These are phyloP conservation scores for Datnioides undecimradiatus DNA, from an alignment of 2,113 vertebrate species.

Conservation along the genomic window DNA sequence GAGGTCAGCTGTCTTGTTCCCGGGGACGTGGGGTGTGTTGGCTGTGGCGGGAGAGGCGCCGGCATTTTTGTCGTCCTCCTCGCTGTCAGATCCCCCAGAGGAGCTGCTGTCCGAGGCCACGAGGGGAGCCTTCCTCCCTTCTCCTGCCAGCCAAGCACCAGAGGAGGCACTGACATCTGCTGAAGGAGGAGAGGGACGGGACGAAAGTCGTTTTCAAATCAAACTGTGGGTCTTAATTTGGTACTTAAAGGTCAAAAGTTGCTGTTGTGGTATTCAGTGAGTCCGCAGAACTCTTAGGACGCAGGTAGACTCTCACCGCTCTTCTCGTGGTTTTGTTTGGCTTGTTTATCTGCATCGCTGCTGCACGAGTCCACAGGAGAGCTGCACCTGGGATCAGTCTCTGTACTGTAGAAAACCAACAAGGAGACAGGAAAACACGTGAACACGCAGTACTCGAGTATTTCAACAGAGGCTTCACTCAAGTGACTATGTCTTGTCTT, in stretches of 20 bases:
- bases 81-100: conserved; percentile 87
- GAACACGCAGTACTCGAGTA: too few relatives aligned
- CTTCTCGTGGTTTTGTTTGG: conserved; percentile 78
- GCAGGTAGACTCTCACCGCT: conserved; percentile 38
- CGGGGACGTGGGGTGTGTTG: conserved; percentile 59
- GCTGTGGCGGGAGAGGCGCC: conserved; percentile 32
- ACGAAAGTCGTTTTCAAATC: not conserved
- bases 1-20: conserved; percentile 79
- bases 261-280: not conserved
- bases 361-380: conserved; percentile 83
- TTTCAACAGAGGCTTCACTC: too few relatives aligned
- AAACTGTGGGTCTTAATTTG: too few relatives aligned
- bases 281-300: not conserved
- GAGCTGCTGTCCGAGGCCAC: conserved; percentile 89
- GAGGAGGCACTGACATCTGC: conserved; percentile 77
- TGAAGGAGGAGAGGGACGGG: not conserved
- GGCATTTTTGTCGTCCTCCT: conserved; percentile 82
- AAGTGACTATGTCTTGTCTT: not conserved
- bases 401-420: conserved; percentile 82
- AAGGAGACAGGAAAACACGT: not conserved
- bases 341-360: conserved; percentile 57
- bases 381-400: conserved; percentile 87
- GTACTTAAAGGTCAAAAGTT: too few relatives aligned
- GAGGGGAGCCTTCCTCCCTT: conserved; percentile 82
- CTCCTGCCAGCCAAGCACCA: conserved; percentile 81